Conservation (phyloP, 2,888 invertebrate genomes). For the Agrypnus murinus region DNA sequence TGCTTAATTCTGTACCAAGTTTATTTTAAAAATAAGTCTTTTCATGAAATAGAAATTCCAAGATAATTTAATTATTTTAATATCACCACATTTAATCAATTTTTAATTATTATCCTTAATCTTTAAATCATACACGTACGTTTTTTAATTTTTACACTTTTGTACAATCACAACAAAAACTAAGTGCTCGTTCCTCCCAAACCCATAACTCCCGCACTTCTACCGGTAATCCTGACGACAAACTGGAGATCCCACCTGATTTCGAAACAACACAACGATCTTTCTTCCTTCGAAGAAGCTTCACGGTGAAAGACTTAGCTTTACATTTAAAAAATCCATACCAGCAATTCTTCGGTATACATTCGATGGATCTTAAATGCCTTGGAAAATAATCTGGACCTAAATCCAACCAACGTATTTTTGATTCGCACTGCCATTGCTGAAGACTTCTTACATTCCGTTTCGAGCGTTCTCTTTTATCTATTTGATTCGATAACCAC, state of each 20-base stretch:
- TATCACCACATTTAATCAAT: no score
- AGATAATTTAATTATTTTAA: no score
- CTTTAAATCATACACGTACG: no score
- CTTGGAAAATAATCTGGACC: constrained; percentile 75
- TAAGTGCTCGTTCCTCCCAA: constrained; percentile 74
- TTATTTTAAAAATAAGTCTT: no score
- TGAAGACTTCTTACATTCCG: no score
- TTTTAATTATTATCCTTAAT: no score
- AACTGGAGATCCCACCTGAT: constrained; percentile 63
- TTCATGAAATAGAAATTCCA: no score
- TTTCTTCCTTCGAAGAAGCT: constrained; percentile 70
- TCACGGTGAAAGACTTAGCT: constrained; percentile 73
- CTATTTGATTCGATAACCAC: no score
- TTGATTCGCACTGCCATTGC: constrained; percentile 72
- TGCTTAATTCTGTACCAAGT: no score
- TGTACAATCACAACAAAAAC: constrained; percentile 74
- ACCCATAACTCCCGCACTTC: constrained; percentile 73
- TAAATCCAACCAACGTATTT: constrained; percentile 73
- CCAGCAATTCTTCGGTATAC: constrained; percentile 72
- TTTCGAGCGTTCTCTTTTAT: no score
- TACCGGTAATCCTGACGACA: constrained; percentile 64
- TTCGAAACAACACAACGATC: constrained; percentile 69
- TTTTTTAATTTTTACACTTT: no score
- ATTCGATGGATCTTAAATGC: constrained; percentile 73
- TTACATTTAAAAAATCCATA: constrained; percentile 73